phyloP scores from a whole-genome alignment of 2,888 invertebrate genomes.

The Orchesella flavescens region DNA sequence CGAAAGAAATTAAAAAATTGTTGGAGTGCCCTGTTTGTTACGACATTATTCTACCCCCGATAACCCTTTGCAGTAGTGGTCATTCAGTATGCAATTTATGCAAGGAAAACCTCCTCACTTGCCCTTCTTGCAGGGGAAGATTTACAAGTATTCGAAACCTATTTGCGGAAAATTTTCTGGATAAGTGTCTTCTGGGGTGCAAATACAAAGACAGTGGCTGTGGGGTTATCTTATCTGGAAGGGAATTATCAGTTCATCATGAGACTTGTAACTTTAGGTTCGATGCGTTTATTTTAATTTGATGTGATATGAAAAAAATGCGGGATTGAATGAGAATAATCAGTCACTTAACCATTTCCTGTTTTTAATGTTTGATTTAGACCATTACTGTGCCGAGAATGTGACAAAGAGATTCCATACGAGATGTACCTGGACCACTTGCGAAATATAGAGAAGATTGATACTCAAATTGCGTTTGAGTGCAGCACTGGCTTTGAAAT shows the following conservation, averaged over 20 bases:
- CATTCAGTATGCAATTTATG: conserved; percentile 64
- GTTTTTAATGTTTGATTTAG: too few relatives aligned
- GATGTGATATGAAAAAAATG: too few relatives aligned
- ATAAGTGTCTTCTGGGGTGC: conserved; percentile 59
- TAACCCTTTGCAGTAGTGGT: conserved; percentile 56
- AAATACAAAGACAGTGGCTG: conserved; percentile 58
- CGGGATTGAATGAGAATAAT: too few relatives aligned
- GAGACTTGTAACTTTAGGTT: conserved; percentile 39
- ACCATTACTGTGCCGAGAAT: conserved; percentile 63
- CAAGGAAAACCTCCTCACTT: conserved; percentile 46
- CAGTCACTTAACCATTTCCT: too few relatives aligned
- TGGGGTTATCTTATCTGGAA: conserved; percentile 22
- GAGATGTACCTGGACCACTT: conserved; percentile 63
- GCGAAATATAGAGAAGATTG: conserved; percentile 53
- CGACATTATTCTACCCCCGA: conserved; percentile 63
- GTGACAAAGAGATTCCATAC: conserved; percentile 61
- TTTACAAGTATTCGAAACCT: conserved; percentile 57
- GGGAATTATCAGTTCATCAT: conserved; percentile 32
- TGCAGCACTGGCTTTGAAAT: conserved; percentile 68
- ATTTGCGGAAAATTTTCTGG: conserved; percentile 63
- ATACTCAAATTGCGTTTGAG: conserved; percentile 60
- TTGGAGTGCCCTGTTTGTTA: conserved; percentile 68
- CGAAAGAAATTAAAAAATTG: conserved; percentile 27
- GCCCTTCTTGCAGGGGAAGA: conserved; percentile 60
- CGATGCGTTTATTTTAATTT: background rate